phyloP scores from a whole-genome alignment of 1,140 invertebrate species.

The Drosophila tristis region DNA sequence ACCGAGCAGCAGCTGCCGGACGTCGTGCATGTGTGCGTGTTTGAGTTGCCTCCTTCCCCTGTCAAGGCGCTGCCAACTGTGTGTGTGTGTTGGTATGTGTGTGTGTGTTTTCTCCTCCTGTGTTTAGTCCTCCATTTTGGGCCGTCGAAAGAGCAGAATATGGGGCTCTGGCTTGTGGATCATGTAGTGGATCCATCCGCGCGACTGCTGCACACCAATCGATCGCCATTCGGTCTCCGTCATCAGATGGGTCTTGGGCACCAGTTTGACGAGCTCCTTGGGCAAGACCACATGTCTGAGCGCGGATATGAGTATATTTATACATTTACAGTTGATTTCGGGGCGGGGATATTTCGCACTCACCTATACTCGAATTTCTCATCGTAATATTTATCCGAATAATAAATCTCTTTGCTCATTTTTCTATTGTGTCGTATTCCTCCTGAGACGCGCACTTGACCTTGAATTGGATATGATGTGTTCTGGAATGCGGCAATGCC shows the following conservation, averaged over 20 bases:
- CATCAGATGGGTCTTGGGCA: slow-evolving; percentile 97
- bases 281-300: slow-evolving; percentile 97
- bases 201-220: slow-evolving; percentile 97
- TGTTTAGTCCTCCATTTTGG: slow-evolving; percentile 71
- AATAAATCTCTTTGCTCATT: slow-evolving; percentile 90
- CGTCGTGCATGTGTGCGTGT: slow-evolving; percentile 20
- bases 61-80: background rate
- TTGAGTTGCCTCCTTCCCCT: slow-evolving; percentile 1
- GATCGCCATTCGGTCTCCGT: slow-evolving; percentile 97
- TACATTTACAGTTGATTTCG: slow-evolving; percentile 32
- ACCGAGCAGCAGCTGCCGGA: slow-evolving; percentile 49
- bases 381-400: slow-evolving; percentile 96
- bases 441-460: background rate
- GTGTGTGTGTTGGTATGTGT: slow-evolving; percentile 17
- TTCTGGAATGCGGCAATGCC: slow-evolving; percentile 26
- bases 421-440: slow-evolving; percentile 6
- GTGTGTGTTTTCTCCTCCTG: slow-evolving; percentile 23
- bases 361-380: slow-evolving; percentile 94
- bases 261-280: slow-evolving; percentile 92
- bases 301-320: background rate
- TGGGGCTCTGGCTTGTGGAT: slow-evolving; percentile 94
- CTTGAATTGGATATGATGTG: slow-evolving; percentile 5
- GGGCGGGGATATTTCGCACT: slow-evolving; percentile 19
- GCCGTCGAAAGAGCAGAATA: slow-evolving; percentile 87
- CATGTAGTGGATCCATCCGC: slow-evolving; percentile 99